Evolutionary conservation across 2,797 vertebrate genomes (phyloP).

Genomic region (Ambastaia sidthimunki): DNA sequence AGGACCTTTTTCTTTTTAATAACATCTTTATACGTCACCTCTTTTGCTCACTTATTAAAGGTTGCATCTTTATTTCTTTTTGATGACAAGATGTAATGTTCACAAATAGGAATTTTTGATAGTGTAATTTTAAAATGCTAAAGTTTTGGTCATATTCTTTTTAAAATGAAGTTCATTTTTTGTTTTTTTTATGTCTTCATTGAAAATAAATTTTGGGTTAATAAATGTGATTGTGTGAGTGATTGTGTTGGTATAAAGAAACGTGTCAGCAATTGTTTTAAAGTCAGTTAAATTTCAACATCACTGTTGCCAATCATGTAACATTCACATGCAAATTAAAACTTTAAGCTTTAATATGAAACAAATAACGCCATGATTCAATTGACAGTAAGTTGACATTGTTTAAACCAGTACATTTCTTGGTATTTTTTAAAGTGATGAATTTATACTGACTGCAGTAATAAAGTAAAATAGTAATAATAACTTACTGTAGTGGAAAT

Average conservation of each 20-base stretch:
- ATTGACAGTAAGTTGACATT: not conserved
- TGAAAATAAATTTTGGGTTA: slow-evolving; percentile 85
- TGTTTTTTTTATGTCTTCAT: slow-evolving; percentile 76
- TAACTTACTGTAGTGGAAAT: too few relatives aligned
- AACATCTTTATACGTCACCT: slow-evolving; percentile 73
- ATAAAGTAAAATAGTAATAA: not conserved
- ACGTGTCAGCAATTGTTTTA: too few relatives aligned
- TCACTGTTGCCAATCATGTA: too few relatives aligned
- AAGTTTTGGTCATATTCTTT: slow-evolving; percentile 73
- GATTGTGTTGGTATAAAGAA: not conserved
- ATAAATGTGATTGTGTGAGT: slow-evolving; percentile 49
- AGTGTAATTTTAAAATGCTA: slow-evolving; percentile 74
- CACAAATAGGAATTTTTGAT: slow-evolving; percentile 66
- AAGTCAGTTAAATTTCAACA: too few relatives aligned
- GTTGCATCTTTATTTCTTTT: slow-evolving; percentile 67
- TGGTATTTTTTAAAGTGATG: not conserved
- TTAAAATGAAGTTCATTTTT: slow-evolving; percentile 60
- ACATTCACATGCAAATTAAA: too few relatives aligned
- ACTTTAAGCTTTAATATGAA: not conserved
- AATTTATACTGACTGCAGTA: not conserved
- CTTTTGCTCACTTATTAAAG: slow-evolving; percentile 67
- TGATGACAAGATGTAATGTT: slow-evolving; percentile 61
- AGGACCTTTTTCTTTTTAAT: slow-evolving; percentile 71
- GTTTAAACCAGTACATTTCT: not conserved
- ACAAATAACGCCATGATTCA: not conserved